Conservation (phyloP, 2,797 vertebrate genomes). For the Agapornis canus region DNA sequence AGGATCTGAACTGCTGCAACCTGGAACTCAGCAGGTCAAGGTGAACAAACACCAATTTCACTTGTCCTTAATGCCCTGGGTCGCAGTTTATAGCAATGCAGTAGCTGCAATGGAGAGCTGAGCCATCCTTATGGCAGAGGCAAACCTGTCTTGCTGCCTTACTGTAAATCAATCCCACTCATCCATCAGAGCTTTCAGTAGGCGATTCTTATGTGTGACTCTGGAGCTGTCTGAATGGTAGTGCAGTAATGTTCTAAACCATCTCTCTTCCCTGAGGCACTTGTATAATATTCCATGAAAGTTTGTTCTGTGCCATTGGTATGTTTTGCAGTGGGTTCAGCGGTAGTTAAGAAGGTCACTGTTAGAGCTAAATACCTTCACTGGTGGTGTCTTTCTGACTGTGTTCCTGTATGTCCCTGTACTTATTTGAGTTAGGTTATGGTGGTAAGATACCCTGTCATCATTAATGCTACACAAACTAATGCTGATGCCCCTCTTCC, state of each 20-base stretch:
- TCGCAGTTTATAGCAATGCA: background rate
- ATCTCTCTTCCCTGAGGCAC: background rate
- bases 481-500: background rate
- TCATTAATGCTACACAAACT: background rate
- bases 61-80: background rate
- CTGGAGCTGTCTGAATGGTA: background rate
- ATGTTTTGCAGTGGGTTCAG: background rate
- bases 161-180: background rate
- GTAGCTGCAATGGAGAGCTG: background rate
- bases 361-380: background rate
- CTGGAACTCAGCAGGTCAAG: background rate
- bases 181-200: background rate
- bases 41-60: background rate
- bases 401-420: accelerated
- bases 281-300: background rate
- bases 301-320: background rate
- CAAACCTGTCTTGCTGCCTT: background rate
- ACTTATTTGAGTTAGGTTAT: background rate
- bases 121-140: background rate
- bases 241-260: background rate
- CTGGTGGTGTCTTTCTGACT: background rate
- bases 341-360: background rate
- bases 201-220: background rate
- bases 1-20: background rate
- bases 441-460: background rate